Base-by-base conservation (phyloP, 2,113 vertebrate species). In the Loxodonta africana region DNA sequence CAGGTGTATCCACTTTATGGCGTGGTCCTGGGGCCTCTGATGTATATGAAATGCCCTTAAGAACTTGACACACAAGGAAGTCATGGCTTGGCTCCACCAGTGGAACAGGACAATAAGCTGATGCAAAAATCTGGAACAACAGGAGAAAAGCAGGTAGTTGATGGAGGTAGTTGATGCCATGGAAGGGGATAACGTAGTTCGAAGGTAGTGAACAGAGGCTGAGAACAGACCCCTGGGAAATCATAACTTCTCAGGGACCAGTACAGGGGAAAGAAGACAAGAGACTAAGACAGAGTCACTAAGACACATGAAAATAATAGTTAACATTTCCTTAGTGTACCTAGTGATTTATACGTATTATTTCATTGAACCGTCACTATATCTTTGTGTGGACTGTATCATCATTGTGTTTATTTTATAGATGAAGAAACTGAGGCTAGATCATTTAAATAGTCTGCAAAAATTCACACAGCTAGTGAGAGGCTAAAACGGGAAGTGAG, bases 381-480 rank as follows among this genome's bases (percentile, higher is more conserved):
- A 44, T 63, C 65, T 88, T 92, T 90, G 11, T 83, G 76, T 74
- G 74, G 94, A 62, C 48, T 62, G 7, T 65, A 41, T 63, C 37
- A 81, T 82, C 81, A 73, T 65, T 78, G 89, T 77, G 51, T 82
- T 73, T 96, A 33, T 90, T 91, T 90, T 84, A 93, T 20, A 90
- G 51, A 76, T 46, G 14, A 0, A 73, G 41, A 94, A 88, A 84
- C 8, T 44, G 80, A 91, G 26, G 21, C n/a, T 62, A 77, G 71
- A 67, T 88, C 37, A 96, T 86, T 85, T 60, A 33, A 30, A 30
- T 80, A 41, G 28, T 12, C 30, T 84, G 57, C 28, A 33, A 87
- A 84, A 80, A 82, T 8, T 77, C 48, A 84, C 30, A 30, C 1
- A 92, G 48, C 21, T 74, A 84, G 30, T 69, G 46, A 92, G 51